Conservation (phyloP, 2,797 vertebrate species). For the Coendou prehensilis region DNA sequence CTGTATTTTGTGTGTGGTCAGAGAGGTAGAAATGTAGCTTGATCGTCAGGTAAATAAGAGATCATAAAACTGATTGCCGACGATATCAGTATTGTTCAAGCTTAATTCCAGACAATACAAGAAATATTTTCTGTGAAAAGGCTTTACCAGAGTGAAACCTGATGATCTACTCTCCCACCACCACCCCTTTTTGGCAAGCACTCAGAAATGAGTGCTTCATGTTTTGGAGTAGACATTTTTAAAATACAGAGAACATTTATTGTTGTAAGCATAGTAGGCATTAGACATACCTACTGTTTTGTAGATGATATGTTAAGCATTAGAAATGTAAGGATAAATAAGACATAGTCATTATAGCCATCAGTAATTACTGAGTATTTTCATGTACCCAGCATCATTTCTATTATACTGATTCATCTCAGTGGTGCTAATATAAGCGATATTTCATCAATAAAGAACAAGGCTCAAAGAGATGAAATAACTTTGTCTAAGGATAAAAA, state of each 20-base stretch:
- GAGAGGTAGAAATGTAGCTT: slow-evolving; percentile 53
- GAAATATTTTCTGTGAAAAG: slow-evolving; percentile 43
- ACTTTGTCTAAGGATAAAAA: not conserved
- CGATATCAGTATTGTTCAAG: slow-evolving; percentile 11
- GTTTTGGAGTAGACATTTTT: slow-evolving; percentile 28
- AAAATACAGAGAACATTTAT: slow-evolving; percentile 22
- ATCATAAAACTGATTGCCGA: slow-evolving; percentile 63
- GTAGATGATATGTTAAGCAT: not conserved
- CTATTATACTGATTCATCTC: not conserved
- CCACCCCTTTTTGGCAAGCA: not conserved
- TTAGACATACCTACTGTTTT: not conserved
- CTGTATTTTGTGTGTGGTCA: slow-evolving; percentile 7
- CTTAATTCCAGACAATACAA: slow-evolving; percentile 37
- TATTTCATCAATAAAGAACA: not conserved
- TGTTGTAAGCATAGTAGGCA: not conserved
- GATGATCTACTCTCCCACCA: too few species aligned
- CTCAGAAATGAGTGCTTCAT: slow-evolving; percentile 34
- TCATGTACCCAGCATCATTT: not conserved
- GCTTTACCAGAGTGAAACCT: slow-evolving; percentile 56
- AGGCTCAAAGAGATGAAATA: slow-evolving; percentile 35
- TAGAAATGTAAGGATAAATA: slow-evolving; percentile 4
- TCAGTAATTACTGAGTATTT: not conserved
- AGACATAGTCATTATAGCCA: not conserved
- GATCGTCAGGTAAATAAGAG: slow-evolving; percentile 50
- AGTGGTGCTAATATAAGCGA: not conserved